Evolutionary conservation across 2,888 invertebrate species (phyloP), one percentile per base, ranked within the genome.

Genomic region (Rhagophthalmus giganteus): DNA sequence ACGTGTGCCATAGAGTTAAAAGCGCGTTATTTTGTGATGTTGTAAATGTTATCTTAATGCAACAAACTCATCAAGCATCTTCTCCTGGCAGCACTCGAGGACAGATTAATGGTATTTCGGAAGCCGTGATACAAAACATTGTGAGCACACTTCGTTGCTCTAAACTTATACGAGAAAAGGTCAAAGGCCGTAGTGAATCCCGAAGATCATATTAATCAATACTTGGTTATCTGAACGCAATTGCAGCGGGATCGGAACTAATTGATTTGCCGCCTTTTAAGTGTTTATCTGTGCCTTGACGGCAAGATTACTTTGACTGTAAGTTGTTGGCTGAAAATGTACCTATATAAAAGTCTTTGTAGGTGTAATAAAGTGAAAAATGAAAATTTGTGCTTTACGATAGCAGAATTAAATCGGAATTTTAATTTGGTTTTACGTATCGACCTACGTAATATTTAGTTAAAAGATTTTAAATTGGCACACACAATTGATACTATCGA

Each of bases 81-180:
- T 48, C 39, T 42, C 38, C 38, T 48, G 50, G 37, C 50, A 44
- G 39, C 49, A 50, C 49, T 54, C 39, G 49, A 50, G 37, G 54
- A 50, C 45, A 50, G 46, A 54, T 54, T 54, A 46, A 54, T 50
- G 54, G 40, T 44, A 45, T 49, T 54, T 49, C 45, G 39, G 48
- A 42, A 49, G 35, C 40, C 5, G 30, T 25, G 16, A n/a, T 37
- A 38, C 38, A 53, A 46, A 37, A 52, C 37, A 13, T 34, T 16
- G 6, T 20, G 24, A 28, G 16, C 25, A n/a, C 34, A 33, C 14
- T 34, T 27, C 33, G 25, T 32, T 7, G 16, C 16, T 20, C n/a
- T 32, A 31, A n/a, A 14, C 40, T 28, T 15, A 28, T 16, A 27
- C 26, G 37, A 20, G 20, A 20, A 34, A 24, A 31, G 45, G 45